Conservation (phyloP, 2,888 invertebrate genomes). For the Elegia similella region DNA sequence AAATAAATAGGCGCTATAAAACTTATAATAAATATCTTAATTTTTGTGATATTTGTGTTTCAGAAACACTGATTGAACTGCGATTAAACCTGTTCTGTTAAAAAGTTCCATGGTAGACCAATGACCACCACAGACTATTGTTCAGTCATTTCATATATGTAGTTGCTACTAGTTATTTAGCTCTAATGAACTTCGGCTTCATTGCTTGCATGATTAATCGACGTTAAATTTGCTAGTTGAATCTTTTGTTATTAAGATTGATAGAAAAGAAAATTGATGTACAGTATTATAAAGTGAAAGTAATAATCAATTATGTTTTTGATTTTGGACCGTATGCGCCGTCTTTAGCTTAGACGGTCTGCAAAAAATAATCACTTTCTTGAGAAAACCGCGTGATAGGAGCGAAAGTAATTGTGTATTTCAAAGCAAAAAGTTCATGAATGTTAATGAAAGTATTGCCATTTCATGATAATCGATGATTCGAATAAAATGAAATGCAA, state of each 20-base stretch:
- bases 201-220: slow-evolving; percentile 58
- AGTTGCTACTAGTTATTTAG: background rate
- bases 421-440: slow-evolving; percentile 4
- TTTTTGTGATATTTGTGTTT: no score
- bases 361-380: slow-evolving; percentile 20
- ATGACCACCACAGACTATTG: no score
- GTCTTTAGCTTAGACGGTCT: background rate
- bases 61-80: no score
- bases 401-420: slow-evolving; percentile 10
- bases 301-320: slow-evolving; percentile 18
- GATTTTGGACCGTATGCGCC: background rate
- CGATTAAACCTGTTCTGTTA: no score
- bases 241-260: slow-evolving; percentile 37
- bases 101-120: no score
- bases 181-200: slow-evolving; percentile 32
- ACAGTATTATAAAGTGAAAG: slow-evolving; percentile 25
- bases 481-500: background rate
- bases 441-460: slow-evolving; percentile 9
- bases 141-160: no score
- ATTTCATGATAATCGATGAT: background rate
- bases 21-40: no score
- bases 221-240: slow-evolving; percentile 53
- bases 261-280: slow-evolving; percentile 32
- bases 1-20: no score
- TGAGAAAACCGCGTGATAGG: slow-evolving; percentile 4